Evolutionary conservation across 2,888 invertebrate genomes (phyloP), one percentile per base, ranked within the genome.

Genomic region (Exephanes ischioxanthus): DNA sequence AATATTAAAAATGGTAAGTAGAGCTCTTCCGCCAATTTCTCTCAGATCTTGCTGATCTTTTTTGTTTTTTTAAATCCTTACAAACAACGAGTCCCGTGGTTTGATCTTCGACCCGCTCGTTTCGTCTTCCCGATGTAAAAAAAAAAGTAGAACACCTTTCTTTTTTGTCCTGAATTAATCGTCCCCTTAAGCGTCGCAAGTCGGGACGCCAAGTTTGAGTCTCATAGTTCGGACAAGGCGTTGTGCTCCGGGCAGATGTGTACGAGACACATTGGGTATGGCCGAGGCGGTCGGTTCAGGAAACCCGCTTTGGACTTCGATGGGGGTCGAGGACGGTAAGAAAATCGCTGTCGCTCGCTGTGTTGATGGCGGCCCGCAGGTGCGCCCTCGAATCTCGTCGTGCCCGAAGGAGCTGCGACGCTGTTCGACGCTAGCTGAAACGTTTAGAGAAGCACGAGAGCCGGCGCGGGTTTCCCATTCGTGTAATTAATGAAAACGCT

Each of bases 401-500:
- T 26, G 79, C 71, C 77, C 51, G 55, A 68, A 58, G 37, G n/a
- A 37, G 63, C 61, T 63, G 16, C 11, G 61, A 53, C 37, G 37
- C 7, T 9, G 58, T 37, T 78, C 78, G 53, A 79, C 53, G 63
- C 63, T 51, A 75, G 70, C 51, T 45, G n/a, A 41, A 75, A 19
- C 67, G 75, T 80, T 81, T 81, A 45, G 75, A 80, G 85, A 82
- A 75, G 48, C 73, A 75, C 45, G 58, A 58, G 19, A 58, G 22
- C 71, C 55, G n/a, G 66, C 85, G 67, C 71, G 70, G 79, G 30
- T 85, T 85, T 85, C 83, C 83, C 85, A 85, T 85, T 83, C 81
- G 85, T 76, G 90, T 91, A 92, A 92, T 92, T 92, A 92, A 92
- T 91, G 92, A 91, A 92, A 91, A 88, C 84, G 85, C 86, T 89